phyloP scores from a whole-genome alignment of 2,113 vertebrate genomes.

The Ursus arctos region DNA sequence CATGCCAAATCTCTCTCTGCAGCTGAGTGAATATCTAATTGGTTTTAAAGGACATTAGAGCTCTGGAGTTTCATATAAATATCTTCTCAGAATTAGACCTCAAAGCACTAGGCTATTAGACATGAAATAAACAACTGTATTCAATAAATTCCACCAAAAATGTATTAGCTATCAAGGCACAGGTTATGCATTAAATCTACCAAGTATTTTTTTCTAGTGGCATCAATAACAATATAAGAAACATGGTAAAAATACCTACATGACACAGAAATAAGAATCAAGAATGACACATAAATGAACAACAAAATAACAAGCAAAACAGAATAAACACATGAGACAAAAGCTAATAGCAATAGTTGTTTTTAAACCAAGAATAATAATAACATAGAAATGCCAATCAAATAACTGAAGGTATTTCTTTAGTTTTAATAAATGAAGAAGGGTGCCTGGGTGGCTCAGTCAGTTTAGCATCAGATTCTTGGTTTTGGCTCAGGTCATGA shows the following conservation, averaged over 20 bases:
- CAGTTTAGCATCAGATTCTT: background rate
- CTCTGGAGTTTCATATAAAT: background rate
- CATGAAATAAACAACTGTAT: background rate
- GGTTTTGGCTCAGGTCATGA: background rate
- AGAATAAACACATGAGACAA: background rate
- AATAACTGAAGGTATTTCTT: background rate
- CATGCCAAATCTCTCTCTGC: background rate
- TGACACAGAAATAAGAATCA: background rate
- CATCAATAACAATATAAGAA: background rate
- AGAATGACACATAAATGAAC: background rate
- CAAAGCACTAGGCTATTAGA: background rate
- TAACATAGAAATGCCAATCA: background rate
- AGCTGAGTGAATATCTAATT: constrained; percentile 4
- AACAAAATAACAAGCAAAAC: background rate
- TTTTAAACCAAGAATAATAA: background rate
- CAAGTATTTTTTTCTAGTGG: background rate
- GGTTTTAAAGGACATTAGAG: constrained; percentile 13
- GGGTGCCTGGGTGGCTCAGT: background rate
- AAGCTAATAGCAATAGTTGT: background rate
- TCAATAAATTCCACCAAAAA: background rate
- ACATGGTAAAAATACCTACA: background rate
- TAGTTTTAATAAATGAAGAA: background rate
- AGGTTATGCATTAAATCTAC: background rate
- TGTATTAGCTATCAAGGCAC: background rate
- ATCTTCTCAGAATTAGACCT: background rate